These are phyloP conservation scores for Microtus richardsoni DNA, from an alignment of 2,113 vertebrate species.

Conservation along the genomic window DNA sequence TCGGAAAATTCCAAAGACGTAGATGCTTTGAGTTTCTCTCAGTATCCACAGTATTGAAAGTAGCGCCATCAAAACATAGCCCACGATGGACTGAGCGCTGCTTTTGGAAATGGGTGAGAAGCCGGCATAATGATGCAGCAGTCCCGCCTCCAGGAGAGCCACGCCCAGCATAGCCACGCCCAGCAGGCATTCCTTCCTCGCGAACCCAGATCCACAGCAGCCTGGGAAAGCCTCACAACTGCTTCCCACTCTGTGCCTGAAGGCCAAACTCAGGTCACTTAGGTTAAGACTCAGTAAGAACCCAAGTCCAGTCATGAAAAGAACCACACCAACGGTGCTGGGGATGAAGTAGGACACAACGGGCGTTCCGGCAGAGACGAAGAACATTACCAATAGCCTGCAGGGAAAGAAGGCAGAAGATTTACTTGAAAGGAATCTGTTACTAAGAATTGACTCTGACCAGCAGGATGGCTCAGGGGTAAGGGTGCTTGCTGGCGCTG, in stretches of 20 bases:
- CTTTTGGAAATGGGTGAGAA: slow-evolving; percentile 83
- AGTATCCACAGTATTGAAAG: slow-evolving; percentile 90
- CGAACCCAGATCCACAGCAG: slow-evolving; percentile 86
- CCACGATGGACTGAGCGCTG: slow-evolving; percentile 89
- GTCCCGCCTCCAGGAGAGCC: slow-evolving; percentile 90
- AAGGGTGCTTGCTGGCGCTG: background rate
- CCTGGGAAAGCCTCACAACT: slow-evolving; percentile 78
- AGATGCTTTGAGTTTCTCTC: slow-evolving; percentile 94
- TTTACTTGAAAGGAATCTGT: slow-evolving; percentile 81
- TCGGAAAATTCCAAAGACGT: slow-evolving; percentile 93
- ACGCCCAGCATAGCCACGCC: slow-evolving; percentile 88
- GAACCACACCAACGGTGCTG: slow-evolving; percentile 92
- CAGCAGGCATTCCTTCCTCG: slow-evolving; percentile 90
- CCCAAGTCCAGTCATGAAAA: slow-evolving; percentile 95
- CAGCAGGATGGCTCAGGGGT: background rate
- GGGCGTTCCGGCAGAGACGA: slow-evolving; percentile 90
- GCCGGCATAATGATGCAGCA: slow-evolving; percentile 91
- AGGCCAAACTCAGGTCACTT: slow-evolving; percentile 88
- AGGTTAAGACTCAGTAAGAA: slow-evolving; percentile 97
- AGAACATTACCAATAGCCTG: slow-evolving; percentile 96
- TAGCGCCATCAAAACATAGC: slow-evolving; percentile 92
- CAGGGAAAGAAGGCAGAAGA: slow-evolving; percentile 77
- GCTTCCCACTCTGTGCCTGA: slow-evolving; percentile 82
- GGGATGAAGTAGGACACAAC: slow-evolving; percentile 95
- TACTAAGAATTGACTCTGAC: background rate